Percentiles rank a stretch among this genome's conserved stretches.
Conservation (phyloP, 2,113 vertebrate genomes). For the Oreochromis aureus region DNA sequence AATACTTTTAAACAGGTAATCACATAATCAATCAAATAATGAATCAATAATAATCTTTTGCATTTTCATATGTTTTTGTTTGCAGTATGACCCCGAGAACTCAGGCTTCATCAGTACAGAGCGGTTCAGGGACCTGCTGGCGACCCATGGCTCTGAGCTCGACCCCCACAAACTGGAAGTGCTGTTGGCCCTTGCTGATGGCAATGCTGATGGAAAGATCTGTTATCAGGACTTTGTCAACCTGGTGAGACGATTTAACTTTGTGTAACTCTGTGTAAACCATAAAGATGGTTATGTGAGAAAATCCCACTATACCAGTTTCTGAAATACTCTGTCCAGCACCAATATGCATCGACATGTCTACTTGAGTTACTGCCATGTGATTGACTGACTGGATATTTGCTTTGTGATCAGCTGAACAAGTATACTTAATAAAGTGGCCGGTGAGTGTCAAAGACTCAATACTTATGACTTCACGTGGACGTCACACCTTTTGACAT, state of each 20-base stretch:
- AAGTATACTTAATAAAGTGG: neutral
- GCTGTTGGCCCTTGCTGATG: constrained; percentile 88
- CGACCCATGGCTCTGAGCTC: constrained; percentile 83
- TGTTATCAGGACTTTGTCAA: constrained; percentile 97
- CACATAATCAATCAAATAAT: neutral
- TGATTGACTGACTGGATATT: neutral
- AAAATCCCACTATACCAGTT: neutral
- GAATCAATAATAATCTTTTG: neutral
- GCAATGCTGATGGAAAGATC: constrained; percentile 89
- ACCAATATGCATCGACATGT: neutral
- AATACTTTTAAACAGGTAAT: neutral
- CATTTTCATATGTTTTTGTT: constrained; percentile 7
- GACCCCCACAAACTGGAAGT: constrained; percentile 96
- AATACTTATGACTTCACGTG: neutral
- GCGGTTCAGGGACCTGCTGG: constrained; percentile 88
- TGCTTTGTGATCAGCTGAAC: neutral
- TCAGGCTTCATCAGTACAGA: constrained; percentile 93
- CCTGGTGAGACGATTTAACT: constrained; percentile 79
- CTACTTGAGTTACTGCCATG: neutral
- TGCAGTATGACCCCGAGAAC: constrained; percentile 88
- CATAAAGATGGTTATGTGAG: neutral
- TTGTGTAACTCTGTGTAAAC: neutral
- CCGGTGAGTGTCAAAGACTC: neutral
- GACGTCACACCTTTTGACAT: neutral
- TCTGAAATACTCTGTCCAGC: neutral